Evolutionary conservation across 2,113 vertebrate species (phyloP), one percentile per base, ranked within the genome.

Genomic region (Varanus komodoensis): DNA sequence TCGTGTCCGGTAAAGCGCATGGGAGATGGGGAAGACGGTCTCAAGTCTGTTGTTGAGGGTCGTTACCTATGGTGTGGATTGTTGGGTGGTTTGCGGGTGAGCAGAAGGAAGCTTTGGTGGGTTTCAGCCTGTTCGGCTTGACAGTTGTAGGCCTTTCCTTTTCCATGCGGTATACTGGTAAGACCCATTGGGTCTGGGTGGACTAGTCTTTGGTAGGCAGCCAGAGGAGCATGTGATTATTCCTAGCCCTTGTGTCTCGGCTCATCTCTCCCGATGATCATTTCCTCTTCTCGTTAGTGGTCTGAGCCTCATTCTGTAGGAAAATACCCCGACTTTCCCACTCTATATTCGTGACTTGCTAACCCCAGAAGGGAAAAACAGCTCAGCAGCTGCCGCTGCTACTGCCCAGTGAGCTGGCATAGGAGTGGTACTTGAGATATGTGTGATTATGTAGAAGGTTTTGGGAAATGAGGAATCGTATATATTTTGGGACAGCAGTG

Each of bases 151-250:
- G 71, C 48, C 73, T 81, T 32, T 54, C 38, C 3, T 7, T 82
- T 44, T 88, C 73, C 91, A 2, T 86, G 93, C 78, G 82, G 92
- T 80, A 82, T 2, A 61, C 91, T 64, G 92, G 89, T 87, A 86
- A 89, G 29, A 25, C 29, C 80, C 84, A 73, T 50, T 38, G 68
- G 78, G 21, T 2, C 50, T 29, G 73, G 74, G 77, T 54, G 32
- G 78, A 52, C 27, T 32, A 71, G 52, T 64, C 8, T 52, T n/a
- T 92, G 93, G 92, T 94, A 93, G 89, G 77, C 52, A 73, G 2
- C 68, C 84, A 21, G 82, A 78, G 44, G 48, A 77, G 29, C 21
- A 54, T 67, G 89, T 68, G 82, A 89, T 38, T 84, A 87, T 44
- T 50, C 48, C 71, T 79, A 61, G 44, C 74, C 77, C 25, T 32